phyloP scores from a whole-genome alignment of 1,140 invertebrate species.

The Orchesella cincta region DNA sequence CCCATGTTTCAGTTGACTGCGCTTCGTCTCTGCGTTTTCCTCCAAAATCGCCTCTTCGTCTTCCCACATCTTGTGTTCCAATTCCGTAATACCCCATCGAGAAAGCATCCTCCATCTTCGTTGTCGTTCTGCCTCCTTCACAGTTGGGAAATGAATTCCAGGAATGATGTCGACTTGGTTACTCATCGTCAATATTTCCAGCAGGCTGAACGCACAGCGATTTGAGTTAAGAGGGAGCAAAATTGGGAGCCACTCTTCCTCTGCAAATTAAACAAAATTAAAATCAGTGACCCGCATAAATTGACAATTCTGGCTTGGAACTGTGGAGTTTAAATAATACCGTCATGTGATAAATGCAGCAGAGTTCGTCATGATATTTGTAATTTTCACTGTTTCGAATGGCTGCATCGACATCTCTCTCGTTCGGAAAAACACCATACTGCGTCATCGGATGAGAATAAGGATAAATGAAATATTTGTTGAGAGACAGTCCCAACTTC shows the following conservation, averaged over 20 bases:
- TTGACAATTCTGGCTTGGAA: neutral
- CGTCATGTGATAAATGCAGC: neutral
- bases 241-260: neutral
- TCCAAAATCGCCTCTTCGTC: no score
- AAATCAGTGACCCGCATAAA: neutral
- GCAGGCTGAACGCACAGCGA: neutral
- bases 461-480: neutral
- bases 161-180: neutral
- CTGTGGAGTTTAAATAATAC: neutral
- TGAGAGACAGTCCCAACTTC: neutral
- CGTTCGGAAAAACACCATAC: neutral
- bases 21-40: no score
- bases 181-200: neutral
- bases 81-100: neutral
- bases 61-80: neutral
- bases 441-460: neutral
- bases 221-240: neutral
- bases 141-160: neutral
- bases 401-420: neutral
- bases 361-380: neutral
- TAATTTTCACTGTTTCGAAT: neutral
- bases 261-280: neutral
- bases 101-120: neutral
- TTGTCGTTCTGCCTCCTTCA: neutral
- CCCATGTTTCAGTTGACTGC: no score